Base-by-base conservation (phyloP, 2,797 vertebrate species). In the Tachyglossus aculeatus region DNA sequence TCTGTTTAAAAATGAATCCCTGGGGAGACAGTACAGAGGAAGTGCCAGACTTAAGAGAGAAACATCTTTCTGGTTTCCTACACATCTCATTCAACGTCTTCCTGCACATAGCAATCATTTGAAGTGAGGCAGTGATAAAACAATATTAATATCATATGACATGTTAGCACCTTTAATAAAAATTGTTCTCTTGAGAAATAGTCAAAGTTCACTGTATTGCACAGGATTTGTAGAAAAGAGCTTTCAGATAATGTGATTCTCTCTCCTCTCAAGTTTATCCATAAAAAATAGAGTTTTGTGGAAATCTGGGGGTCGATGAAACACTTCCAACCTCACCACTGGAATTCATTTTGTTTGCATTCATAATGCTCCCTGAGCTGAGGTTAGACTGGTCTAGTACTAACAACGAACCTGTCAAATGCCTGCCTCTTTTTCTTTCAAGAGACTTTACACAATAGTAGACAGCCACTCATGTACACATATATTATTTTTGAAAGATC, bases 311-410 rank as follows among this genome's bases (percentile, higher is more conserved):
- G 58, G 22, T 25, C 14, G 50, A n/a, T 68, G 45, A 38, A 51
- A 8, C 47, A 22, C 11, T 9, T 15, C 10, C 1, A 8, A 22
- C n/a, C n/a, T n/a, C n/a, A n/a, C n/a, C n/a, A n/a, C n/a, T n/a
- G n/a, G n/a, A n/a, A n/a, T n/a, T n/a, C n/a, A 63, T 67, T 53
- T 68, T 34, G 38, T 50, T 69, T 60, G 51, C 66, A 36, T 2
- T 50, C 29, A 25, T 43, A 67, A 37, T 59, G 76, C 63, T 68
- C 60, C 77, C 54, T 39, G 15, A 60, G n/a, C 16, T 21, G 27
- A n/a, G 21, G 60, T 41, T 69, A 69, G 57, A 71, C 67, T 72
- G 3, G 62, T 31, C 9, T 34, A 47, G 3, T n/a, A n/a, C n/a
- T n/a, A n/a, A n/a, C n/a, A n/a, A n/a, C n/a, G n/a, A n/a, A n/a